A percentile compares a stretch with the other conserved stretches of the same genome.
Evolutionary conservation across 2,113 vertebrate species (phyloP).

Genomic region (Aegypius monachus): DNA sequence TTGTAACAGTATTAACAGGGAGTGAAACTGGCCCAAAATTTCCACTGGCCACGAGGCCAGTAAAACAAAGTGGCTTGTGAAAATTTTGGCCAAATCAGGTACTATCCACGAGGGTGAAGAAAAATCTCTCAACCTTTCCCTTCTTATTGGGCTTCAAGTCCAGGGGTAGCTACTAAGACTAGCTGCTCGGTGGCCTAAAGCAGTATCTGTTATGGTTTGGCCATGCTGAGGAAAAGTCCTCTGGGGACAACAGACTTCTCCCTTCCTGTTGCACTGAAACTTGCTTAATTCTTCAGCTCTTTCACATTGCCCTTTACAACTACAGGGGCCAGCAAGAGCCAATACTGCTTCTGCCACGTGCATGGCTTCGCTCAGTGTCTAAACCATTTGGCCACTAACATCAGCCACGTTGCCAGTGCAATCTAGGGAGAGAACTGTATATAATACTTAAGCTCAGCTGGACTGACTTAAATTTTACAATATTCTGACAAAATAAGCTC

Average conservation of each 20-base stretch:
- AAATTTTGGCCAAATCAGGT: slow-evolving; percentile 31
- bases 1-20: slow-evolving; percentile 59
- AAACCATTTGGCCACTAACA: neutral
- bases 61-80: slow-evolving; percentile 46
- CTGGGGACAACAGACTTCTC: neutral
- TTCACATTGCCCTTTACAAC: neutral
- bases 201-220: neutral
- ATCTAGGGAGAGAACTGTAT: neutral
- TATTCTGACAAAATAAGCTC: neutral
- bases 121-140: slow-evolving; percentile 9
- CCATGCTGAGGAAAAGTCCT: slow-evolving; percentile 3
- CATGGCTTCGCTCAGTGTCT: neutral
- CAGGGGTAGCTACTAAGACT: neutral
- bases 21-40: neutral
- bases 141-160: neutral
- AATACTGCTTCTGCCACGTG: neutral
- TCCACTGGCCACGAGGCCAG: slow-evolving; percentile 3
- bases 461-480: slow-evolving; percentile 43
- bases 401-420: neutral
- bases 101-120: neutral
- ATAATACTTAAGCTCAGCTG: slow-evolving; percentile 39
- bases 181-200: neutral
- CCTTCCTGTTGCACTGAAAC: neutral
- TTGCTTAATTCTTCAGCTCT: neutral
- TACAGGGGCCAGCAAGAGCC: neutral